Base-by-base conservation (phyloP, 2,888 invertebrate species). In the Drosophila longiperda region DNA sequence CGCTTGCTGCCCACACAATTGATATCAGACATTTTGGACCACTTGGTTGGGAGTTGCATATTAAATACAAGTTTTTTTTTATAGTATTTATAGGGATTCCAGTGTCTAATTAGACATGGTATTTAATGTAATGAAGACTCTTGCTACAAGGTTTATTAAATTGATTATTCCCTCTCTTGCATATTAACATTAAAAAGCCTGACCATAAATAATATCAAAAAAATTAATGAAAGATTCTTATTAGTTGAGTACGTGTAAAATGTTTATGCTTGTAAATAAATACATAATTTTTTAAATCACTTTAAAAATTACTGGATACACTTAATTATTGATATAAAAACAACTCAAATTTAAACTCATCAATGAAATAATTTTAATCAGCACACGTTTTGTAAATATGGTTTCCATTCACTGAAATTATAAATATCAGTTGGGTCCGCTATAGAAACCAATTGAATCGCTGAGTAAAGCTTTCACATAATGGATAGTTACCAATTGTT, bases 1-100 rank as follows among this genome's bases (percentile, higher is more conserved):
- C 34, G 32, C 26, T 45, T 53, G 26, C 58, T 54, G 75, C 74
- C 75, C 49, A 68, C 49, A 40, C 42, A 42, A 23, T n/a, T n/a
- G 38, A 32, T 34, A 34, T 40, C 29, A 42, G 40, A 38, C 26
- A 45, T 38, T 26, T 36, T 36, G 9, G 23, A 23, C 53, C 23
- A 23, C 15, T 40, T 65, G n/a, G 12, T 26, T 45, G 23, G 11
- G 12, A 12, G 38, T 49, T n/a, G 23, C 38, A 36, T 38, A 49
- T 62, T 34, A 20, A 50, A 40, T 34, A 26, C 3, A n/a, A 1
- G 5, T 11, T n/a, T 23, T 11, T n/a, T 23, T 8, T 8, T 23
- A 40, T 23, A 15, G 45, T 23, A 49, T 23, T 50, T 33, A 32
- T 49, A 23, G 23, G 1, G 34, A 49, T 64, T 49, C 23, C 48